phyloP scores from a whole-genome alignment of 2,797 vertebrate genomes.

The Chrosomus eos region DNA sequence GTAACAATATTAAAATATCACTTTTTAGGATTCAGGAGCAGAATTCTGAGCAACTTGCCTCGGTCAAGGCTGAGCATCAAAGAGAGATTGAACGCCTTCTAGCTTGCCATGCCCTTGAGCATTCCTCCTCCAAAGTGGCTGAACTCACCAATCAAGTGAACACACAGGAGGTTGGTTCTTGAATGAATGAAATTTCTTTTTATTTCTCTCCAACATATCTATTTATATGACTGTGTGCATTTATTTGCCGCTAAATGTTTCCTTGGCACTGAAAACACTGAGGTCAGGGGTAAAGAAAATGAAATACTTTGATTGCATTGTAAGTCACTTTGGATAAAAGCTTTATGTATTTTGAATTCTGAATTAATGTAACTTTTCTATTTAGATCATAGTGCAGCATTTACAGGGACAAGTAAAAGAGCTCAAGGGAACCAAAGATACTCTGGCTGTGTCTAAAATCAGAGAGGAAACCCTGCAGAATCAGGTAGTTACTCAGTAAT shows the following conservation, averaged over 20 bases:
- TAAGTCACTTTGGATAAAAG: neutral
- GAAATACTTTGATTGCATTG: neutral
- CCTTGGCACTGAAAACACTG: neutral
- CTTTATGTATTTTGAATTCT: neutral
- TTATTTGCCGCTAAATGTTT: neutral
- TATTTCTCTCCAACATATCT: too few species aligned
- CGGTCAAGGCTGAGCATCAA: constrained; percentile 81
- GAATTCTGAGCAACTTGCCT: constrained; percentile 74
- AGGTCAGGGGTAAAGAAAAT: neutral
- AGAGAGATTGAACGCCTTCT: constrained; percentile 81
- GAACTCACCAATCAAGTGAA: constrained; percentile 82
- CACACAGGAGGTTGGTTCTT: constrained; percentile 83
- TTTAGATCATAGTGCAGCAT: constrained; percentile 84
- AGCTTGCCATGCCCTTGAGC: constrained; percentile 82
- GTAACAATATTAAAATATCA: neutral
- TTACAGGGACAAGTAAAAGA: constrained; percentile 85
- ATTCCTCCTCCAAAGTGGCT: constrained; percentile 87
- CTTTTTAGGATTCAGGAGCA: constrained; percentile 78
- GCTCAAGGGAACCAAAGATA: constrained; percentile 80
- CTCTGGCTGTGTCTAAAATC: constrained; percentile 79
- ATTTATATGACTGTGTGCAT: neutral
- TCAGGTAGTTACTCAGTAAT: constrained; percentile 76
- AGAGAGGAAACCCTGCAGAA: constrained; percentile 87
- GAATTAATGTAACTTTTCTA: neutral
- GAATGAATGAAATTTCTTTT: neutral